Evolutionary conservation across 2,888 invertebrate species (phyloP).

Genomic region (Tetropium fuscum): DNA sequence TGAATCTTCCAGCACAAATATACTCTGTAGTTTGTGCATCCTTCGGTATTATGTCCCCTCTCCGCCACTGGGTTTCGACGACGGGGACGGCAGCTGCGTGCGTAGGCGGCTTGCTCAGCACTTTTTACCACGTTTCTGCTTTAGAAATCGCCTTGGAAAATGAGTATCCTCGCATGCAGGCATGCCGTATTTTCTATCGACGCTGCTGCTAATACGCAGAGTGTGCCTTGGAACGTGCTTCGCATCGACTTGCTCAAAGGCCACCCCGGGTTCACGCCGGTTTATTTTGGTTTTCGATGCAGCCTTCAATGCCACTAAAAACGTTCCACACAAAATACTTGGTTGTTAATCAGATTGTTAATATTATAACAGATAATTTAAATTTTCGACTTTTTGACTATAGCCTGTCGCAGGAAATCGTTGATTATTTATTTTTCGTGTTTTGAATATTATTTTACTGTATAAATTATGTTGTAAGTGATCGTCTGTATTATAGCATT

Average conservation of each 20-base stretch:
- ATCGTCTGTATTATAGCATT: too few species aligned
- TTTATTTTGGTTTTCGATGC: background rate
- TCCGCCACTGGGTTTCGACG: constrained; percentile 1
- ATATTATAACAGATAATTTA: too few species aligned
- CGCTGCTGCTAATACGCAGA: background rate
- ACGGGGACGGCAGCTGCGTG: constrained; percentile 10
- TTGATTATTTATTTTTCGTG: too few species aligned
- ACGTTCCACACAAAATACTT: too few species aligned
- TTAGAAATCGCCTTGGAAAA: constrained; percentile 18
- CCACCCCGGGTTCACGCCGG: constrained; percentile 6
- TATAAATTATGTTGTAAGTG: too few species aligned
- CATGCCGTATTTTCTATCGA: constrained; percentile 9
- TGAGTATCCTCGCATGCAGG: constrained; percentile 8
- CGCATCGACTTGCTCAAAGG: constrained; percentile 17
- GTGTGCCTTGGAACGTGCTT: constrained; percentile 31
- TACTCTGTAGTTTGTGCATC: too few species aligned
- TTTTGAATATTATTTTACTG: too few species aligned
- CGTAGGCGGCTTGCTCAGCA: constrained; percentile 14
- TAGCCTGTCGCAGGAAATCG: too few species aligned
- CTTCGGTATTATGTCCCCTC: too few species aligned
- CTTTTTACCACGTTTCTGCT: constrained; percentile 13
- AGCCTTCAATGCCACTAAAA: background rate
- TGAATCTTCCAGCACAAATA: too few species aligned
- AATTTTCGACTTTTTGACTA: too few species aligned
- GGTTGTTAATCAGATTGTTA: too few species aligned